Percentiles rank a stretch among this genome's conserved stretches.
These are phyloP conservation scores for Eledona agricola DNA, from an alignment of 2,888 invertebrate genomes.

Conservation along the genomic window DNA sequence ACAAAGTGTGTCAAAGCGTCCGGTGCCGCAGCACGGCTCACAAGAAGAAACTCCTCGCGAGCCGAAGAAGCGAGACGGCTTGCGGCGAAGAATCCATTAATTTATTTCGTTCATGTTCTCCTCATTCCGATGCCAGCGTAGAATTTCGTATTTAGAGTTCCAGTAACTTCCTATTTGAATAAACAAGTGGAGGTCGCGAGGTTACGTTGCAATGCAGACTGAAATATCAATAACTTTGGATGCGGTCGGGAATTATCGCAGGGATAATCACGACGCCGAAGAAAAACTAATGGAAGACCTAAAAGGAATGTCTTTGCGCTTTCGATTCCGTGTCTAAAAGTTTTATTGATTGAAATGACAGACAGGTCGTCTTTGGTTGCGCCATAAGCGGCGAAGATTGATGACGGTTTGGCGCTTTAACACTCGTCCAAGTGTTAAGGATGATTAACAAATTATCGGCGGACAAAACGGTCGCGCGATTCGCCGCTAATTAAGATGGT, in stretches of 20 bases:
- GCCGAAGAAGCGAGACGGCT: slow-evolving; percentile 28
- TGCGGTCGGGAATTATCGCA: slow-evolving; percentile 16
- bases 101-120: slow-evolving; percentile 42
- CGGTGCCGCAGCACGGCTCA: too few species aligned
- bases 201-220: slow-evolving; percentile 26
- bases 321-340: background rate
- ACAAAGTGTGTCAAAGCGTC: slow-evolving; percentile 22
- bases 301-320: slow-evolving; percentile 20
- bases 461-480: too few species aligned
- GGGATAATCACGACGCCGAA: slow-evolving; percentile 13
- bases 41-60: slow-evolving; percentile 6
- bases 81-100: slow-evolving; percentile 41
- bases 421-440: slow-evolving; percentile 17
- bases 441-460: slow-evolving; percentile 20
- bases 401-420: slow-evolving; percentile 22
- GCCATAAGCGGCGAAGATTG: slow-evolving; percentile 17
- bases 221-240: slow-evolving; percentile 30
- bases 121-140: slow-evolving; percentile 42
- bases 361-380: slow-evolving; percentile 8
- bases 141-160: slow-evolving; percentile 46
- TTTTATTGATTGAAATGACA: slow-evolving; percentile 30
- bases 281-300: slow-evolving; percentile 9
- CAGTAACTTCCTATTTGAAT: slow-evolving; percentile 45
- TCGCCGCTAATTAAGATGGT: too few species aligned
- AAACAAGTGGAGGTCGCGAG: slow-evolving; percentile 37